Percentiles rank a stretch among this genome's conserved stretches.
Evolutionary conservation across 2,113 vertebrate species (phyloP).

Genomic region (Calonectris borealis): DNA sequence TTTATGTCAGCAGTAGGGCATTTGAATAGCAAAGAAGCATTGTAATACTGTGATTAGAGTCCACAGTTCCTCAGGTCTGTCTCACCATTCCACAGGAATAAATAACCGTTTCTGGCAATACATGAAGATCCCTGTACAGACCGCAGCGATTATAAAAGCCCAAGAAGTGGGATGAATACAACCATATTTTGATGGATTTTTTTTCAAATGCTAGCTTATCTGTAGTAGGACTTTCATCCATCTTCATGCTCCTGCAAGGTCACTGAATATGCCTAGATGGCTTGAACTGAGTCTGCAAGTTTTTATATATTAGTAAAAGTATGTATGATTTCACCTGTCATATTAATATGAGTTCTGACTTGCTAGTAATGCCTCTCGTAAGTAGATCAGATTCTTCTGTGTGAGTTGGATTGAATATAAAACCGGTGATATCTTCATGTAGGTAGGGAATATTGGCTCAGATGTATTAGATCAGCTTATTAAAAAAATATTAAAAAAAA

Average conservation of each 20-base stretch:
- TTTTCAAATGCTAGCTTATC: not conserved
- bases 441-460: not conserved
- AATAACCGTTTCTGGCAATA: not conserved
- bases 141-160: not conserved
- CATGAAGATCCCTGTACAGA: not conserved
- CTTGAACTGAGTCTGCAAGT: not conserved
- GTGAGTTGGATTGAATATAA: not conserved
- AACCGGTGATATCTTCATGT: not conserved
- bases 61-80: not conserved
- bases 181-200: not conserved
- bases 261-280: not conserved
- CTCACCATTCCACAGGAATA: not conserved
- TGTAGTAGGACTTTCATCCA: not conserved
- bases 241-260: not conserved
- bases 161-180: not conserved
- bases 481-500: not conserved
- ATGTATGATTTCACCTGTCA: not conserved
- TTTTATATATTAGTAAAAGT: not conserved
- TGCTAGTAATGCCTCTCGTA: not conserved
- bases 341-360: not conserved
- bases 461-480: no score
- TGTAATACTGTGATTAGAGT: not conserved
- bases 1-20: not conserved
- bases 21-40: not conserved
- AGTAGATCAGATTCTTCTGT: not conserved